Base-by-base conservation (phyloP, 2,888 invertebrate species). In the Bimastos eiseni region DNA sequence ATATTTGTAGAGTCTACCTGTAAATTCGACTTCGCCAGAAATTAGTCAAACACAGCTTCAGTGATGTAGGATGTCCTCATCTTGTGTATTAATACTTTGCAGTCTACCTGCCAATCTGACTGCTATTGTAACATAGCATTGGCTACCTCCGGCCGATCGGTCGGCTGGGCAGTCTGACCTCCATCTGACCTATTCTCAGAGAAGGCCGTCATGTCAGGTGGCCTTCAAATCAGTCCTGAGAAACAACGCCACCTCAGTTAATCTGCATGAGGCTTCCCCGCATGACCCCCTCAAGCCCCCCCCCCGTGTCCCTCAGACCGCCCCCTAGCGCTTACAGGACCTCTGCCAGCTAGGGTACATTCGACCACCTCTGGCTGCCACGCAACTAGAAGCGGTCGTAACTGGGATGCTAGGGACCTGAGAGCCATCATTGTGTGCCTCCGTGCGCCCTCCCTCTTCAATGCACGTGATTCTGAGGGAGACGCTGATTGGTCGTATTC, bases 151-250 rank as follows among this genome's bases (percentile, higher is more conserved):
- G 41, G 41, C 15, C 55, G 24, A 30, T 17, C 70, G 70, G 70
- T n/a, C 70, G 70, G 30, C 70, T 70, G 70, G 70, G 70, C 30
- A 70, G 70, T 70, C n/a, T 70, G 70, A 70, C 70, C 70, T 70
- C 70, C 70, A n/a, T 70, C n/a, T 70, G 70, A 70, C 70, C 70
- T 70, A 70, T n/a, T 70, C 41, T 70, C 30, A 70, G 70, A n/a
- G 30, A 30, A n/a, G 70, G n/a, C n/a, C n/a, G n/a, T n/a, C n/a
- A n/a, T n/a, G n/a, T 30, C 70, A 70, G 70, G 70, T 70, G 70
- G 70, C 44, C 2, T 44, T 24, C 4, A 6, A 49, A 49, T 2
- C 49, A 49, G 49, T 49, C 24, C 49, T 49, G 49, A 70, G 70
- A 70, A 70, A 70, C 70, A 70, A 70, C 70, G 70, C n/a, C 70